Percentiles rank a stretch among this genome's conserved stretches.
These are phyloP conservation scores for Danaus plexippus DNA, from an alignment of 1,140 invertebrate species.

Conservation along the genomic window DNA sequence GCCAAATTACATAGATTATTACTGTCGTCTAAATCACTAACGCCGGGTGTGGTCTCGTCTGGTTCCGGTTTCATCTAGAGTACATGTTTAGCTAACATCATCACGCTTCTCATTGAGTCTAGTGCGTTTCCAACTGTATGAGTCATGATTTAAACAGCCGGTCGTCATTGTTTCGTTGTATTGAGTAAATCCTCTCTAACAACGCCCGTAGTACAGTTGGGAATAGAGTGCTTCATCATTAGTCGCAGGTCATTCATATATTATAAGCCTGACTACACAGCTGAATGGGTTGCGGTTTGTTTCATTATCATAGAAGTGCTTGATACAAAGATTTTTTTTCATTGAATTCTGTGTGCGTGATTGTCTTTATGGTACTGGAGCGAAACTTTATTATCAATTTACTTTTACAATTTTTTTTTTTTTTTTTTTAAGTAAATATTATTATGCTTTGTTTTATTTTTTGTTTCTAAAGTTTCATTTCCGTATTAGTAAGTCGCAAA, in stretches of 20 bases:
- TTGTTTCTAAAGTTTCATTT: conserved; percentile 8
- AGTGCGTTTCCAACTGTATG: conserved; percentile 21
- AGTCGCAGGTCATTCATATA: background rate
- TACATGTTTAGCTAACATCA: background rate
- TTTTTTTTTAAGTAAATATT: no score
- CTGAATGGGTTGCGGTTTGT: conserved; percentile 6
- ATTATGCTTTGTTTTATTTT: no score
- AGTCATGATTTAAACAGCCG: background rate
- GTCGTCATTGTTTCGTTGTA: background rate
- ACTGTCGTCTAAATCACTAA: no score
- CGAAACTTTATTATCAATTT: conserved; percentile 1
- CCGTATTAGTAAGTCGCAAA: conserved; percentile 25
- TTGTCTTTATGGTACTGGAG: conserved; percentile 2
- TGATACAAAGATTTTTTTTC: no score
- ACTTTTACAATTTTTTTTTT: no score
- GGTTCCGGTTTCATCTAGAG: no score
- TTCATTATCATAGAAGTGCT: no score
- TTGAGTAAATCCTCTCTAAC: background rate
- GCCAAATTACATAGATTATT: no score
- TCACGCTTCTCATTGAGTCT: conserved; percentile 25
- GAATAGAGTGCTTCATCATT: conserved; percentile 4
- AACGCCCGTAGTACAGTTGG: conserved; percentile 2
- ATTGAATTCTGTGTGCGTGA: no score
- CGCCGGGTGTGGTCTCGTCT: no score
- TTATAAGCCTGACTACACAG: background rate